Evolutionary conservation across 2,888 invertebrate species (phyloP).

Genomic region (Brenthis hecate): DNA sequence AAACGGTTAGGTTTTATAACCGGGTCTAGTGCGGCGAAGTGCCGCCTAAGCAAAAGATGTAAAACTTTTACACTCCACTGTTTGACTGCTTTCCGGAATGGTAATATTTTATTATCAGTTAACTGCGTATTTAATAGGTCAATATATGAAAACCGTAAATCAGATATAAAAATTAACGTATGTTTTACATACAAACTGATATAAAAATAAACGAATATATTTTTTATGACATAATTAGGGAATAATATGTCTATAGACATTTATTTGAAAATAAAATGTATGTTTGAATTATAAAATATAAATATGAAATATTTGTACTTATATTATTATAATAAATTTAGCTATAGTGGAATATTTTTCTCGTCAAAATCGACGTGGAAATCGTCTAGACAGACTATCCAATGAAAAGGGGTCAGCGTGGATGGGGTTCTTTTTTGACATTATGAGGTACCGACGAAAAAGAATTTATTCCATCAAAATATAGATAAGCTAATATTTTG

Average conservation of each 20-base stretch:
- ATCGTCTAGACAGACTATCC: conserved; percentile 29
- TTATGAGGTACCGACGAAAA: conserved; percentile 13
- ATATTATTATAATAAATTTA: neutral
- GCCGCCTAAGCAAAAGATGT: conserved; percentile 63
- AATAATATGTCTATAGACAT: no score
- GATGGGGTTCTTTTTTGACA: conserved; percentile 22
- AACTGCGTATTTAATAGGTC: conserved; percentile 21
- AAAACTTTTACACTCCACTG: conserved; percentile 49
- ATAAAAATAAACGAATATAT: no score
- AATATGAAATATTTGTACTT: no score
- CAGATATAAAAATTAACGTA: conserved; percentile 1
- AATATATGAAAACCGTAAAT: conserved; percentile 9
- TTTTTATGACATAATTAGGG: no score
- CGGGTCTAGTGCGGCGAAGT: conserved; percentile 33
- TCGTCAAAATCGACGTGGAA: conserved; percentile 20
- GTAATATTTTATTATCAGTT: conserved; percentile 25
- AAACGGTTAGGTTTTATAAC: conserved; percentile 66
- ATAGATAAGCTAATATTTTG: conserved; percentile 14
- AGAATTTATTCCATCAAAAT: neutral
- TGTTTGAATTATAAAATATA: neutral
- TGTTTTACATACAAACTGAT: neutral
- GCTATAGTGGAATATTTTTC: conserved; percentile 22
- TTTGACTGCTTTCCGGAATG: conserved; percentile 28
- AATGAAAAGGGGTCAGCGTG: conserved; percentile 24
- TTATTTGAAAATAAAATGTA: conserved; percentile 9